Base-by-base conservation (phyloP, 2,888 invertebrate genomes). In the Mechanitis messenoides region DNA sequence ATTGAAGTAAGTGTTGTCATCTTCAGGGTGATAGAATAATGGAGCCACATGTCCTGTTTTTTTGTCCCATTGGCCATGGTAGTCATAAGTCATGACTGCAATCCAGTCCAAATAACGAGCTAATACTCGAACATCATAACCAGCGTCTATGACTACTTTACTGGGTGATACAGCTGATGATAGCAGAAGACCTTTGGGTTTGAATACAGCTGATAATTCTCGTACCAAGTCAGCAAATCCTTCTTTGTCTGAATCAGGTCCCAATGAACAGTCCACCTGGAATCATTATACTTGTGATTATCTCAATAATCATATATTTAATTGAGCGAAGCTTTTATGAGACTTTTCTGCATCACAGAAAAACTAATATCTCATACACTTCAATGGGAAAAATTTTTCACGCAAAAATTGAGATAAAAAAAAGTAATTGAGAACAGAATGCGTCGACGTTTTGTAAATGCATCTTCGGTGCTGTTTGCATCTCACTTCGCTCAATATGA, bases 1-100 rank as follows among this genome's bases (percentile, higher is more conserved):
- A 84, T 97, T 97, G 77, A 96, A 97, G 78, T 94, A 96, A 53
- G 93, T 92, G 60, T 92, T 93, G 65, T 95, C 95, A 75, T 96
- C 96, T 54, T 95, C 94, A 2, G 95, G 94, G 77, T 96, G 96
- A 74, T 94, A 92, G 71, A 93, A 96, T 50, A 97, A 81, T 0
- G 97, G 97, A 0, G 97, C 95, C 0, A 97, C 95, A 74, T 97
- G 97, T 0, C 97, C 97, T 1, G 97, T 97, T 78, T 94, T 94
- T 77, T 95, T 96, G 73, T 97, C 97, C 97, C 97, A 97, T 73
- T 96, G 96, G 0, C 97, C 97, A 71, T 97, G 96, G 85, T 94
- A 96, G 76, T 97, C 97, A 74, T 97, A 97, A 0, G 96, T 94
- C 97, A 97, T 97, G 0, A 97, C 96, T 0, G 96, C 95, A 56